Base-by-base conservation (phyloP, 2,797 vertebrate genomes). In the Acanthurus lineatus region DNA sequence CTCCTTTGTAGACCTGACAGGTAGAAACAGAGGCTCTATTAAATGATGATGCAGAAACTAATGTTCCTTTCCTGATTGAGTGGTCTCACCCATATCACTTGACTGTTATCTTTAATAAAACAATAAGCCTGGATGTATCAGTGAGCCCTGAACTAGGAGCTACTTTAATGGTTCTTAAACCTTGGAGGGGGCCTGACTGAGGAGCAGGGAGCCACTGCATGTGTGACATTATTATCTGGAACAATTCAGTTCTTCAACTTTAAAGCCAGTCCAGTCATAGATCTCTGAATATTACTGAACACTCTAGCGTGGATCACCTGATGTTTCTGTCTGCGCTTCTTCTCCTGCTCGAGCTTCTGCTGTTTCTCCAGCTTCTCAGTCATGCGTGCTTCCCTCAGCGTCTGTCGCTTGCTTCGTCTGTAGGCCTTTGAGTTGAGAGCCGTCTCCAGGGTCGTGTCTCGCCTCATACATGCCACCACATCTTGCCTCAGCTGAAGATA, bases 281-380 rank as follows among this genome's bases (percentile, higher is more conserved):
- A 14, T 17, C 8, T 25, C 35, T 45, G 49, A 47, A 22, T 32
- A 11, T 57, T 9, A 32, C 15, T 3, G 8, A 58, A 58, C 17
- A 44, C 28, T 45, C 2, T 6, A 12, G 6, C 15, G 10, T 11
- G 4, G 7, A 8, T 77, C 69, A 99, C 98, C 97, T 99, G 98
- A 88, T 99, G 98, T 77, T 99, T 99, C 93, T 99, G 98, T 20
- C 97, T 90, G 4, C 98, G 97, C 68, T 99, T 99, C 84, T 98
- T 96, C 82, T 99, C 98, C 87, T 99, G 98, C 66, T 99, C 98
- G 0, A 99, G 98, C 93, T 99, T 99, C 94, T 99, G 98, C 91
- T 99, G 98, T 79, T 99, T 99, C 90, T 99, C 98, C 83, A 99
- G 95, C 62, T 99, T 99, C 93, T 99, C 98, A 0, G 98, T 99